A percentile compares a stretch with the other conserved stretches of the same genome.
Conservation (phyloP, 2,113 vertebrate species). For the Oophaga pumilio region DNA sequence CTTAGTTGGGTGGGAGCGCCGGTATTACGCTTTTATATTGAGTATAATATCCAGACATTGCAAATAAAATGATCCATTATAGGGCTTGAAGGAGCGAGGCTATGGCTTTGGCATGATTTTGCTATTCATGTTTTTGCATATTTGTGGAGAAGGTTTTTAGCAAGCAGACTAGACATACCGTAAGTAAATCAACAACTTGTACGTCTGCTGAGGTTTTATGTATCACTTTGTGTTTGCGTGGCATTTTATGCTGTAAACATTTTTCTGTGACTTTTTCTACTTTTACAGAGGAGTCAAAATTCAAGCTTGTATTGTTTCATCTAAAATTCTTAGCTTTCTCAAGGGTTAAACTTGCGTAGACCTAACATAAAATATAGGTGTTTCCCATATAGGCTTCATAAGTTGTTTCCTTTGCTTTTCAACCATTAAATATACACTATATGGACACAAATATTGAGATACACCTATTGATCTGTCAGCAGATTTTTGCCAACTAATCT, state of each 20-base stretch:
- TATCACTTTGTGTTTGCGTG: background rate
- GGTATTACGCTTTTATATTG: background rate
- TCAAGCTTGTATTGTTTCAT: background rate
- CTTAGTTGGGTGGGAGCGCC: background rate
- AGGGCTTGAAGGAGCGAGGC: background rate
- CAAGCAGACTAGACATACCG: background rate
- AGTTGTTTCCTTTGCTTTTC: too few species aligned
- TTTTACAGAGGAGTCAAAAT: background rate
- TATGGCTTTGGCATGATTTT: background rate
- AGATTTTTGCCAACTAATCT: too few species aligned
- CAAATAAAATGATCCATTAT: background rate
- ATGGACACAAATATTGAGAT: too few species aligned
- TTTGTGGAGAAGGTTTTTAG: background rate
- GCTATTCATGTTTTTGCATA: accelerated
- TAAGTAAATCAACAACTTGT: background rate
- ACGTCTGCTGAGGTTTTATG: background rate
- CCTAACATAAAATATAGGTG: background rate
- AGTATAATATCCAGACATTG: background rate
- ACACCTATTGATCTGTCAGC: too few species aligned
- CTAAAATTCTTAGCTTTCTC: background rate
- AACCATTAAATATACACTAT: too few species aligned
- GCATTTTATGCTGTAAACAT: background rate
- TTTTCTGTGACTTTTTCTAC: background rate
- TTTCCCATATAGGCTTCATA: background rate
- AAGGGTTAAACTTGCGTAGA: background rate